phyloP scores from a whole-genome alignment of 1,140 invertebrate genomes.

The Riptortus pedestris region DNA sequence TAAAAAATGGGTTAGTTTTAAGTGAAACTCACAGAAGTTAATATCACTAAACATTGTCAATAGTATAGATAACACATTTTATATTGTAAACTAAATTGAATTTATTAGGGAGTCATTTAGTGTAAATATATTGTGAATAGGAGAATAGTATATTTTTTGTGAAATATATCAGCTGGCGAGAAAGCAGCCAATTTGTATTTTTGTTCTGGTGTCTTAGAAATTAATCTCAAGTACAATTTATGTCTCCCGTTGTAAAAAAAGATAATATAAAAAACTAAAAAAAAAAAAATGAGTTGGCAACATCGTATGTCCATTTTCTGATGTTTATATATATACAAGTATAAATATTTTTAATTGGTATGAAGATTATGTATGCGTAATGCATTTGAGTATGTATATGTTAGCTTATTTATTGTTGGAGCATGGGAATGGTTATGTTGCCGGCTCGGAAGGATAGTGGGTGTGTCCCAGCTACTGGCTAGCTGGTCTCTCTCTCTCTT shows the following conservation, averaged over 20 bases:
- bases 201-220: constrained; percentile 1
- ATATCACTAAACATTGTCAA: background rate
- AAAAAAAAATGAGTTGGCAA: background rate
- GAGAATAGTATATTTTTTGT: constrained; percentile 1
- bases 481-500: background rate
- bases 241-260: constrained; percentile 3
- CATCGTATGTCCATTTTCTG: too few species aligned
- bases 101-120: background rate
- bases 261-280: too few species aligned
- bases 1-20: background rate
- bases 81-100: constrained; percentile 4
- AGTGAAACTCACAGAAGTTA: background rate
- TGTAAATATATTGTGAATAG: background rate
- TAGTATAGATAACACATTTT: constrained; percentile 6
- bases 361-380: too few species aligned
- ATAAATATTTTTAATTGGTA: too few species aligned
- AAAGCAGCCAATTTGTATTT: background rate
- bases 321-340: too few species aligned
- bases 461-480: background rate
- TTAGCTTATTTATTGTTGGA: background rate
- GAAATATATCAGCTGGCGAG: background rate
- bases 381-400: background rate
- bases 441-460: background rate
- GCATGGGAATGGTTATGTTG: background rate
- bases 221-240: constrained; percentile 4